Evolutionary conservation across 2,797 vertebrate genomes (phyloP).

Genomic region (Tokudaia muenninki): DNA sequence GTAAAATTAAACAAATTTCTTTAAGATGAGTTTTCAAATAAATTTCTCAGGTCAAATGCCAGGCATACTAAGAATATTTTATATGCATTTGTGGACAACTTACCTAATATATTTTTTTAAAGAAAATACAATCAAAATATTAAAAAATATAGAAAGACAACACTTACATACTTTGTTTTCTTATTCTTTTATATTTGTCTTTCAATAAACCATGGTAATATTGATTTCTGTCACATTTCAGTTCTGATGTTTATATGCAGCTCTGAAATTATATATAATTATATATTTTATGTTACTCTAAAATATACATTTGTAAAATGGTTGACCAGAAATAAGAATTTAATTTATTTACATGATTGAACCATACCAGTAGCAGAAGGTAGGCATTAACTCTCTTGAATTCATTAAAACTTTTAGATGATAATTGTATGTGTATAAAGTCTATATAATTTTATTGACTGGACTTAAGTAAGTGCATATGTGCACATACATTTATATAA

Average conservation of each 20-base stretch:
- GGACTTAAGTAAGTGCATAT: background rate
- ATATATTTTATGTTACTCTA: background rate
- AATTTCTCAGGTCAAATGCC: background rate
- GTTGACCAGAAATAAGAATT: background rate
- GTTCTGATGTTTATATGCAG: background rate
- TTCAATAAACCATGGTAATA: background rate
- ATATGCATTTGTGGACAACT: background rate
- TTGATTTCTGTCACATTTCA: background rate
- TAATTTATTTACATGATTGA: background rate
- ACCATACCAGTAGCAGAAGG: background rate
- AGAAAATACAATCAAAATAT: background rate
- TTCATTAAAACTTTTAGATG: background rate
- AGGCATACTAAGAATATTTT: background rate
- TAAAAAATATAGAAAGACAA: background rate
- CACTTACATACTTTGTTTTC: background rate
- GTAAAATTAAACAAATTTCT: background rate
- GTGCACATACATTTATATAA: background rate
- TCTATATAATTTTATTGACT: background rate
- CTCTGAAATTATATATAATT: background rate
- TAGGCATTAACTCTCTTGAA: background rate
- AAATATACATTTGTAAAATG: constrained; percentile 13
- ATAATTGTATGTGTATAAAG: background rate
- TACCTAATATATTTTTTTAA: background rate
- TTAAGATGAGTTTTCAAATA: background rate
- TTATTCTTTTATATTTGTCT: background rate